Conservation (phyloP, 2,888 invertebrate species). For the Aphodius sticticus region DNA sequence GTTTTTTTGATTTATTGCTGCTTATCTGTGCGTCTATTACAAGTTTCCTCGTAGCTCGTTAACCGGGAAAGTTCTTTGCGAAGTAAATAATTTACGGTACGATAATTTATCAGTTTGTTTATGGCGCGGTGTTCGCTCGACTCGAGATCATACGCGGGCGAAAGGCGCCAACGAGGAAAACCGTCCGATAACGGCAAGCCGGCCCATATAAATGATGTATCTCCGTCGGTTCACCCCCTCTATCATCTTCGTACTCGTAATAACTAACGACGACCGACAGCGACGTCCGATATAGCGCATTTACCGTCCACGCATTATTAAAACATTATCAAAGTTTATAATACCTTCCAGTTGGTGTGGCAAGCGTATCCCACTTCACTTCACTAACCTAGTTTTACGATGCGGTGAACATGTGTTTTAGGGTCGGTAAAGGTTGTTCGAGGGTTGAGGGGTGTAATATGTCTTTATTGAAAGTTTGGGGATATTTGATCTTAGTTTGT, state of each 20-base stretch:
- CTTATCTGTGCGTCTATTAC: neutral
- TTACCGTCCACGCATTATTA: neutral
- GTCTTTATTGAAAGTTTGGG: neutral
- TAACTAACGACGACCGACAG: neutral
- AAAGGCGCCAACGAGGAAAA: neutral
- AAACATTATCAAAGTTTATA: neutral
- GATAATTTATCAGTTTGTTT: slow-evolving; percentile 4
- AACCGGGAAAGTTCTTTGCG: neutral
- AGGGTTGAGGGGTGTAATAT: neutral
- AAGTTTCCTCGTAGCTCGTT: neutral
- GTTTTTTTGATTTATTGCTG: neutral
- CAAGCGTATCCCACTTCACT: neutral
- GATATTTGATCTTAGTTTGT: neutral
- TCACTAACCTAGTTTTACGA: neutral
- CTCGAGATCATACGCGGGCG: neutral
- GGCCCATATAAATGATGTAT: neutral
- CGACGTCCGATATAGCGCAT: neutral
- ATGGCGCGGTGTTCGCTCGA: neutral
- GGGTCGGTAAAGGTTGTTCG: neutral
- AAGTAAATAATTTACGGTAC: neutral
- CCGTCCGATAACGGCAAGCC: neutral
- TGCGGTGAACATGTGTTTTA: neutral
- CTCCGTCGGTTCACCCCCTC: slow-evolving; percentile 4
- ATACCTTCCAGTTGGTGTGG: neutral
- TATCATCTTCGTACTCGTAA: neutral